Evolutionary conservation across 2,113 vertebrate genomes (phyloP), one percentile per base, ranked within the genome.

Genomic region (Rhagologus leucostigma): DNA sequence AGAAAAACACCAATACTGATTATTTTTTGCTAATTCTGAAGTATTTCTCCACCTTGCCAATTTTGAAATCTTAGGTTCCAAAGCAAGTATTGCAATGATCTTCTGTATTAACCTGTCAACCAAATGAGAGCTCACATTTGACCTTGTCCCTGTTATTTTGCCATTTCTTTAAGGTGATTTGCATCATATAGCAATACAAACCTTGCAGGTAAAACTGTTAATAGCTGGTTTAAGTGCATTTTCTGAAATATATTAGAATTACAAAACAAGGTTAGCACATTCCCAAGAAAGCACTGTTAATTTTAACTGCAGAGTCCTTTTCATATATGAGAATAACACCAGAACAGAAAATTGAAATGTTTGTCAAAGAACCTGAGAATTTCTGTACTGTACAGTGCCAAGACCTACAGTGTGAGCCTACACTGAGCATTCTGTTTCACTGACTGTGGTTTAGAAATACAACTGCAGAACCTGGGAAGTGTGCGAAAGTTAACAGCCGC

Each of bases 251-350:
- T 39, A 97, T 81, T 76, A 95, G 91, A 95, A 94, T 96, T 96
- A 97, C 46, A 96, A 77, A 90, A 82, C 93, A 99, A 98, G 98
- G 99, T 99, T 99, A 99, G 98, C 99, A 99, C 95, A 98, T 98
- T 98, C 97, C 87, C 64, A 94, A 94, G 17, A 86, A 79, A 96
- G 77, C 24, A 96, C 95, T 89, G 60, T 49, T 65, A 55, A 67
- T 67, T 93, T 95, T 77, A 91, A 78, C n/a, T 52, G 79, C 55
- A 70, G 79, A 69, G 81, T 75, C 94, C 75, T 90, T 89, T 74
- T 17, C 20, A 87, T n/a, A 16, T 41, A 73, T 37, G 41, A 62
- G 65, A 78, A 68, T 10, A 89, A 9, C 1, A 33, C 56, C 84
- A 96, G 67, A 60, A 94, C 16, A 85, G 49, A 81, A 11, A 35